Conservation (phyloP, 1,140 invertebrate species). For the Drosophila suzukii region DNA sequence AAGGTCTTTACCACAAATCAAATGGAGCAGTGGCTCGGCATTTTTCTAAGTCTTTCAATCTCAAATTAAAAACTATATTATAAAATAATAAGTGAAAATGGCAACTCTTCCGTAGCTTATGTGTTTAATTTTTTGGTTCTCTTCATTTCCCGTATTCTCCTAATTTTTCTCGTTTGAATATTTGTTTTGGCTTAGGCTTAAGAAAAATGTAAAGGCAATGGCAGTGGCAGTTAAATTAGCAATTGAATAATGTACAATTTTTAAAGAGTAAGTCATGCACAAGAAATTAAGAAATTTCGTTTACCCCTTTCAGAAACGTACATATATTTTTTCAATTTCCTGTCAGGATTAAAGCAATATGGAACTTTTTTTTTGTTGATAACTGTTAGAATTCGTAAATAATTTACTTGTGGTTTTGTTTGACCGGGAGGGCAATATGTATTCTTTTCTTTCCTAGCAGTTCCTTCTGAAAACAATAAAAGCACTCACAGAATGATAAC, state of each 20-base stretch:
- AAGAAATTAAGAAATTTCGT: neutral
- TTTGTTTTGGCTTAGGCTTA: slow-evolving; percentile 1
- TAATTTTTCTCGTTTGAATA: neutral
- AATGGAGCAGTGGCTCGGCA: too few relatives aligned
- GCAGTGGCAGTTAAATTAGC: neutral
- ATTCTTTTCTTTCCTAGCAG: neutral
- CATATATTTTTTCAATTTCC: too few relatives aligned
- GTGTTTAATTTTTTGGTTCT: neutral
- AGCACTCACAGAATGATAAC: neutral
- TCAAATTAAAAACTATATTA: neutral
- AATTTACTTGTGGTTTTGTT: too few relatives aligned
- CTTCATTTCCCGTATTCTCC: neutral
- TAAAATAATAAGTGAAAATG: neutral
- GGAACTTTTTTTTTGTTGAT: too few relatives aligned
- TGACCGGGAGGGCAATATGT: too few relatives aligned
- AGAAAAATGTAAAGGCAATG: slow-evolving; percentile 6
- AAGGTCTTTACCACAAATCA: too few relatives aligned
- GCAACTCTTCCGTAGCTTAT: neutral
- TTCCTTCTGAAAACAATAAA: neutral
- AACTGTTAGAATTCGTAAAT: neutral
- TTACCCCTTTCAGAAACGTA: too few relatives aligned
- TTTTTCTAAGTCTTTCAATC: neutral
- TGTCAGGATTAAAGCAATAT: too few relatives aligned
- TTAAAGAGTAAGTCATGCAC: neutral
- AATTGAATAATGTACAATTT: neutral